Base-by-base conservation (phyloP, 2,888 invertebrate genomes). In the Aphidius colemani region DNA sequence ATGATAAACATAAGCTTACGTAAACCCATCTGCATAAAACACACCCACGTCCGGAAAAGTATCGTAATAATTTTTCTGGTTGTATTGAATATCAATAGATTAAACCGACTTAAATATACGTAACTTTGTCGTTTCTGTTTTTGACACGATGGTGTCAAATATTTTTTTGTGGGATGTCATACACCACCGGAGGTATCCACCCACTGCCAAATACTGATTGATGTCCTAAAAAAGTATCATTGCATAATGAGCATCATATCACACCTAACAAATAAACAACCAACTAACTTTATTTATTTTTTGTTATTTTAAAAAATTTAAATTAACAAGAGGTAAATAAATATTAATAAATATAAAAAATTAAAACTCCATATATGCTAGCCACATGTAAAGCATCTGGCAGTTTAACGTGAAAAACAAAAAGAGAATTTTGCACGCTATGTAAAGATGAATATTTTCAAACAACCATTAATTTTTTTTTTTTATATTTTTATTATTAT, bases 311-410 rank as follows among this genome's bases (percentile, higher is more conserved):
- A 5, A 0, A 30, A 30, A 30, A 3, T 30, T 30, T 18, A 18
- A 18, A 18, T 18, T 18, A 18, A 18, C 13, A 18, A 30, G 30
- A 30, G 30, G 30, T 30, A 18, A 18, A 18, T 1, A 18, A 18
- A 18, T 2, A 18, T 18, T 18, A 18, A 30, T 30, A 30, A 30
- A 30, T 30, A 30, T 2, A 30, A 57, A 9, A 30, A 57, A 46
- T 53, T 1, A 11, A 9, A 45, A 39, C 11, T 46, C 39, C n/a
- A 40, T 57, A 39, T 39, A 61, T 64, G 66, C 66, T 74, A 74
- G 73, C 78, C 82, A 82, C 81, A 82, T 82, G 82, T 77, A 79
- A 76, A 77, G 81, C 82, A 82, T 82, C 81, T 82, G 81, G 80
- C 80, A 80, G 78, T 80, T 80, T 13, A 75, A 75, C 79, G 78